Base-by-base conservation (phyloP, 2,113 vertebrate genomes). In the Oncorhynchus gorbuscha region DNA sequence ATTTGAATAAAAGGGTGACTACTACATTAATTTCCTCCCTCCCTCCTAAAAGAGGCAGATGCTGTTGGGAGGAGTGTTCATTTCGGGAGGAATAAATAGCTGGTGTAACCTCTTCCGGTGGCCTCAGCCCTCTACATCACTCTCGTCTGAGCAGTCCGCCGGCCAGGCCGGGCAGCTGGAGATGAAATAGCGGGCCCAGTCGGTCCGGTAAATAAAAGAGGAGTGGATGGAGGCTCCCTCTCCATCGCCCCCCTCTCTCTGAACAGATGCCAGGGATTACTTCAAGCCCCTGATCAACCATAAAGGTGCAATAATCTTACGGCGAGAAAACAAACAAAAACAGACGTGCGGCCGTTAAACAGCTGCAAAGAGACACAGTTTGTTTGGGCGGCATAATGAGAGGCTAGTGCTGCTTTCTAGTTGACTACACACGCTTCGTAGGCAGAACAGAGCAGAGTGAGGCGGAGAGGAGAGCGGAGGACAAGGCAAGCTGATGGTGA, bases 281-380 rank as follows among this genome's bases (percentile, higher is more conserved):
- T 89, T 86, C 88, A 90, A 92, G 72, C 90, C 92, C 90, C 93
- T 78, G 81, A 92, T 90, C 92, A 89, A 88, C 93, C 92, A 92
- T 94, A 94, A 94, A 93, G 91, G 92, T 93, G 92, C 92, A 94
- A 93, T 93, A 93, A 93, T 92, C 92, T 92, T 92, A 93, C 86
- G 83, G 90, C 39, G 79, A 88, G 88, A 89, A 93, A 93, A 90
- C 89, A 93, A 93, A 93, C 92, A 93, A 91, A 92, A 92, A 92
- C 92, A 94, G 91, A 91, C 89, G 90, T 84, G 89, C 77, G 58
- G 83, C 87, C 89, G 89, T 92, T 92, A 93, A 93, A 93, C 93
- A 94, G 91, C 91, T 93, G 92, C 90, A 93, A 89, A 84, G 84
- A 92, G 90, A 91, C 86, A 92, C 90, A 90, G 91, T 93, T 91